Percentiles rank a stretch among this genome's conserved stretches.
These are phyloP conservation scores for Phrynocephalus versicolor DNA, from an alignment of 2,113 vertebrate species.

Conservation along the genomic window DNA sequence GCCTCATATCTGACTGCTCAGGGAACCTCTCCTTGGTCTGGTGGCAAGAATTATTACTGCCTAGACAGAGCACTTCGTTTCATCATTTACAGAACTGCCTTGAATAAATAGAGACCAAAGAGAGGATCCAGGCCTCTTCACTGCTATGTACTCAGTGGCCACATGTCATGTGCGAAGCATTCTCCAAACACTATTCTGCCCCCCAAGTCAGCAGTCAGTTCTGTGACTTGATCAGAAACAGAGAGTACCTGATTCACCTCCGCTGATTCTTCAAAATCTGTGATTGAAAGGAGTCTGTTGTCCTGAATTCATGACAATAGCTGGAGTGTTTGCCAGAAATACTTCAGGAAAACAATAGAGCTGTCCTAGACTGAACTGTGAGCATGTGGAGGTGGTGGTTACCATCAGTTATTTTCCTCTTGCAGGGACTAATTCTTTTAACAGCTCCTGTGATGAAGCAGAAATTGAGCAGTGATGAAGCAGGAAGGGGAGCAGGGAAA, in stretches of 20 bases:
- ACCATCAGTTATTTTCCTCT: accelerated
- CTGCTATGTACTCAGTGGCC: background rate
- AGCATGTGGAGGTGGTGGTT: background rate
- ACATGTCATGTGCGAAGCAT: accelerated
- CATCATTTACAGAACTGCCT: accelerated
- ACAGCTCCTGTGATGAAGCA: no score
- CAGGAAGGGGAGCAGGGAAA: background rate
- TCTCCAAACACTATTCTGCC: accelerated
- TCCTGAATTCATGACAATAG: background rate
- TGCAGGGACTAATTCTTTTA: background rate
- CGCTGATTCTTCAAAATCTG: background rate
- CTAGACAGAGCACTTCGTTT: constrained; percentile 29
- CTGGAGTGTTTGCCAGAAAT: background rate
- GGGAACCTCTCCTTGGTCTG: background rate
- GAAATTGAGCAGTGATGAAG: no score
- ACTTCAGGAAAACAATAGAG: background rate
- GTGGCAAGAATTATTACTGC: constrained; percentile 39
- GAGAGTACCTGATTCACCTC: accelerated
- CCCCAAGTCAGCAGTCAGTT: background rate
- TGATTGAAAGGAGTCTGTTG: background rate
- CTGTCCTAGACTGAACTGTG: background rate
- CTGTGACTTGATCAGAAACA: background rate
- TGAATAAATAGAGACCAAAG: accelerated
- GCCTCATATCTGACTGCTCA: background rate
- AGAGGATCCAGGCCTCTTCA: background rate